Conservation (phyloP, 2,113 vertebrate genomes). For the Xenopus laevis region DNA sequence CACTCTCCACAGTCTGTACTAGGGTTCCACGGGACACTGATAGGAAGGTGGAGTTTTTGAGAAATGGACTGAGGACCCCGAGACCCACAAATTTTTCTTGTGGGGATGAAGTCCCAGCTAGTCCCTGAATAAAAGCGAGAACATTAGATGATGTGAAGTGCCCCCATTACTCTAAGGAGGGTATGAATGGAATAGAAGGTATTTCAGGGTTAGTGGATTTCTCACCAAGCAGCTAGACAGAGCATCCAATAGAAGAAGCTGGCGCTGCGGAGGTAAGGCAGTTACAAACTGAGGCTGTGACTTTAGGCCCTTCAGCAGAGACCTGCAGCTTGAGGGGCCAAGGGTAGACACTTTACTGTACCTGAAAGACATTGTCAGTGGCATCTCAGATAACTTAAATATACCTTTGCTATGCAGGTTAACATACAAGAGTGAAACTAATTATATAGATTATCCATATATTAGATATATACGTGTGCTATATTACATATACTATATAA, state of each 20-base stretch:
- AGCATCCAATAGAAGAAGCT: constrained; percentile 6
- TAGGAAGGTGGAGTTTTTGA: constrained; percentile 63
- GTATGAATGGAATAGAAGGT: too few relatives aligned
- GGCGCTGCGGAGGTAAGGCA: constrained; percentile 10
- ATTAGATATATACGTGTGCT: too few relatives aligned
- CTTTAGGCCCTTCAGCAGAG: not conserved
- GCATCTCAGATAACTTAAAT: too few relatives aligned
- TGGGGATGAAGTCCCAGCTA: not conserved
- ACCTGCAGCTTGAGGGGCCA: constrained; percentile 1
- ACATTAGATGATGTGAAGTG: not conserved
- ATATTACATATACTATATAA: too few relatives aligned
- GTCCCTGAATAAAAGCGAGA: constrained; percentile 2
- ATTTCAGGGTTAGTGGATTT: not conserved
- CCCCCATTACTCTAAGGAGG: not conserved
- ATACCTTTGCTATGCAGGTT: too few relatives aligned
- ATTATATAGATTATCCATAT: too few relatives aligned
- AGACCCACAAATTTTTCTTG: constrained; percentile 47
- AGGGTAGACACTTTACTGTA: not conserved
- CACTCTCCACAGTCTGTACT: constrained; percentile 54
- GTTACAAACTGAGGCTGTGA: constrained; percentile 7
- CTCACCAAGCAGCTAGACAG: constrained; percentile 16
- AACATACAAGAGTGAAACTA: too few relatives aligned
- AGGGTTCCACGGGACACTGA: constrained; percentile 64
- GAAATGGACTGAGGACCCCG: constrained; percentile 65
- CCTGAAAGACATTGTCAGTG: constrained; percentile 6